Evolutionary conservation across 2,113 vertebrate genomes (phyloP).

Genomic region (Glaucidium brasilianum): DNA sequence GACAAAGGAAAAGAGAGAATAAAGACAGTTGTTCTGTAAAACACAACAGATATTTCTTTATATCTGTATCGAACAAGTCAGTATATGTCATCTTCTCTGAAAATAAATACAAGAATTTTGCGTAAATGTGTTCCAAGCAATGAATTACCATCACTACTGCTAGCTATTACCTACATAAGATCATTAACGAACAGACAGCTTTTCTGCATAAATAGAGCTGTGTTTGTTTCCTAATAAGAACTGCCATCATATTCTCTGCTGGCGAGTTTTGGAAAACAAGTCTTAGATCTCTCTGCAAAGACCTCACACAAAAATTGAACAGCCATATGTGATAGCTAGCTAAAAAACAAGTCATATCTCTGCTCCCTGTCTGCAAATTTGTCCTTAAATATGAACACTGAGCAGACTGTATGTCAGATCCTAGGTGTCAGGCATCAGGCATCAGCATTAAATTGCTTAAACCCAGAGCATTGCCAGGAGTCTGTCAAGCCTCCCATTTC

Average conservation of each 20-base stretch:
- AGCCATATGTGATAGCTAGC: constrained; percentile 35
- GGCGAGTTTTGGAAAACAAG: constrained; percentile 37
- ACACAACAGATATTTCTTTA: constrained; percentile 48
- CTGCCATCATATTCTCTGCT: constrained; percentile 18
- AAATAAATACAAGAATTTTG: constrained; percentile 39
- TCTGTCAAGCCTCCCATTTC: neutral
- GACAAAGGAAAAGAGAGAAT: constrained; percentile 45
- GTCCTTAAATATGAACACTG: neutral
- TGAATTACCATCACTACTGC: neutral
- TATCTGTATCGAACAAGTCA: constrained; percentile 27
- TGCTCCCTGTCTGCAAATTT: constrained; percentile 29
- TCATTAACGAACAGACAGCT: neutral
- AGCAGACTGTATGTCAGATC: neutral
- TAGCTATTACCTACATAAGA: constrained; percentile 40
- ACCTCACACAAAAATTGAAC: constrained; percentile 21
- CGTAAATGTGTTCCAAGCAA: neutral
- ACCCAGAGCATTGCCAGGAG: neutral
- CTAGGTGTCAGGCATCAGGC: neutral
- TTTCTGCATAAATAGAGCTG: constrained; percentile 36
- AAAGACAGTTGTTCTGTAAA: constrained; percentile 47
- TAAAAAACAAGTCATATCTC: constrained; percentile 9
- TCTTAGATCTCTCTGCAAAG: neutral
- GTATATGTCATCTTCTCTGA: constrained; percentile 26
- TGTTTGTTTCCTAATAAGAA: constrained; percentile 46
- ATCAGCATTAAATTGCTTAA: neutral